Evolutionary conservation across 2,888 invertebrate genomes (phyloP).

Genomic region (Phrixothrix hirtus): DNA sequence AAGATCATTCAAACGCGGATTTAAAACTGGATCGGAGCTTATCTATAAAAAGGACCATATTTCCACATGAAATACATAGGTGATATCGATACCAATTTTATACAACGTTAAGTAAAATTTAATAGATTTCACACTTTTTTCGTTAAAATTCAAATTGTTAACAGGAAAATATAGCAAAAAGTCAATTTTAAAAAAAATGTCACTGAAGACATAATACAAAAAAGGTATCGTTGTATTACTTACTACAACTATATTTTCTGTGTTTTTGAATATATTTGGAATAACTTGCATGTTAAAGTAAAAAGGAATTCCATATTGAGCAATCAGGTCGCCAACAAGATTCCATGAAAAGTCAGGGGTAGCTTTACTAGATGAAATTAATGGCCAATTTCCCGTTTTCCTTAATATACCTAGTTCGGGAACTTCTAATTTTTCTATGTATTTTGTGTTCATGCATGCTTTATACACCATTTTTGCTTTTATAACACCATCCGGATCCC

Average conservation of each 20-base stretch:
- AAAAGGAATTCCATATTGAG: constrained; percentile 51
- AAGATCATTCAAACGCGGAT: neutral
- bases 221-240: too few species aligned
- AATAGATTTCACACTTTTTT: too few species aligned
- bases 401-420: constrained; percentile 48
- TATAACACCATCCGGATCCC: constrained; percentile 48
- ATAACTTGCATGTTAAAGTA: constrained; percentile 49
- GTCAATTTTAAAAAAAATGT: too few species aligned
- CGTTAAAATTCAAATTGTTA: too few species aligned
- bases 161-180: too few species aligned
- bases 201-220: too few species aligned
- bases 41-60: constrained; percentile 28
- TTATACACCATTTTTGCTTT: constrained; percentile 51
- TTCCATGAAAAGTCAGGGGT: constrained; percentile 45
- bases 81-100: too few species aligned
- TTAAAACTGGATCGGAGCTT: constrained; percentile 28
- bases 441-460: constrained; percentile 45
- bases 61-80: neutral
- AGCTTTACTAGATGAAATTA: constrained; percentile 34
- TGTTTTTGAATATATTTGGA: constrained; percentile 44
- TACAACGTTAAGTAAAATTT: too few species aligned
- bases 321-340: constrained; percentile 46
- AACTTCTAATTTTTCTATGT: constrained; percentile 39
- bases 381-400: constrained; percentile 49
- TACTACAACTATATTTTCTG: too few species aligned